Conservation (phyloP, 2,113 vertebrate species). For the Electrona antarctica region DNA sequence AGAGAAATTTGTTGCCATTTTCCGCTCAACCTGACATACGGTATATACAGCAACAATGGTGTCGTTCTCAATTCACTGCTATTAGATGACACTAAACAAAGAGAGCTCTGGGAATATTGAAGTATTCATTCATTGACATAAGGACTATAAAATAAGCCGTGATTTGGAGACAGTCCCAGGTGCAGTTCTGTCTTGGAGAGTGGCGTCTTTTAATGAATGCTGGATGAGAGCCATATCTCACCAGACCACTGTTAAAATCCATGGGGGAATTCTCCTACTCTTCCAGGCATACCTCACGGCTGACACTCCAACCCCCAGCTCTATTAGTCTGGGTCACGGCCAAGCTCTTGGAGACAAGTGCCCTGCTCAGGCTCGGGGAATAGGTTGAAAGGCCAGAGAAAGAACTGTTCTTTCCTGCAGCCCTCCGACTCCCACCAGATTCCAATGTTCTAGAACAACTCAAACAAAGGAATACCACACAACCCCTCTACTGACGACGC, state of each 20-base stretch:
- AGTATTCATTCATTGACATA: background rate
- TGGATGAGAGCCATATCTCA: slow-evolving; percentile 50
- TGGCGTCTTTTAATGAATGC: slow-evolving; percentile 38
- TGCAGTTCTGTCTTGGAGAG: slow-evolving; percentile 12
- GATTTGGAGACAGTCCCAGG: background rate
- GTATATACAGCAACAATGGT: too few relatives aligned
- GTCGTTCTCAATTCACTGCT: too few relatives aligned
- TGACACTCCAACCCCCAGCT: slow-evolving; percentile 45
- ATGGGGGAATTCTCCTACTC: slow-evolving; percentile 50
- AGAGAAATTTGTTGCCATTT: slow-evolving; percentile 4
- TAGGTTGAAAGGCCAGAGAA: slow-evolving; percentile 37
- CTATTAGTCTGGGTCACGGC: slow-evolving; percentile 46
- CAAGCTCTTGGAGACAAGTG: slow-evolving; percentile 43
- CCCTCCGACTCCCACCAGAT: slow-evolving; percentile 52
- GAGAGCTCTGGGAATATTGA: too few relatives aligned
- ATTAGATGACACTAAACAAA: too few relatives aligned
- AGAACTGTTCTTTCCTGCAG: slow-evolving; percentile 30
- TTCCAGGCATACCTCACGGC: slow-evolving; percentile 60
- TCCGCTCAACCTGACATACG: background rate
- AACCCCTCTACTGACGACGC: slow-evolving; percentile 11
- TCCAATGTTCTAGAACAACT: slow-evolving; percentile 30
- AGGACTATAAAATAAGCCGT: background rate
- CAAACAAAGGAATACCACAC: slow-evolving; percentile 27
- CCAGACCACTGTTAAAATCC: slow-evolving; percentile 45
- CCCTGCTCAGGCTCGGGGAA: slow-evolving; percentile 32